Evolutionary conservation across 2,113 vertebrate species (phyloP).

Genomic region (Symphodus melops): DNA sequence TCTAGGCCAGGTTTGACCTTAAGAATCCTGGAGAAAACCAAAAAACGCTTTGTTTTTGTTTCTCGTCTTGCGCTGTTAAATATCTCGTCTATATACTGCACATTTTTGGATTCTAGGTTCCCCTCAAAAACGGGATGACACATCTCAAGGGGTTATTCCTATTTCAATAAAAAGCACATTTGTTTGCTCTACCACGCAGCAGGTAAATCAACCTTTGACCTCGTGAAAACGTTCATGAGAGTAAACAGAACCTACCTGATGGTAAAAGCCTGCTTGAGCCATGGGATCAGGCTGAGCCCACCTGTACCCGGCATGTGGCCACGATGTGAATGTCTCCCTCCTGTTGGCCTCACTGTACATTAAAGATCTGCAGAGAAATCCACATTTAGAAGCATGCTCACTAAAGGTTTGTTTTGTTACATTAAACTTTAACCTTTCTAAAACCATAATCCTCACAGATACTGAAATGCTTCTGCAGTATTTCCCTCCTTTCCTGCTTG

Average conservation of each 20-base stretch:
- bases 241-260: conserved; percentile 87
- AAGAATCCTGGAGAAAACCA: too few relatives aligned
- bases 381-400: not conserved
- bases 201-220: not conserved
- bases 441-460: not conserved
- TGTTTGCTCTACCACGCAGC: not conserved
- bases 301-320: conserved; percentile 97
- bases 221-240: not conserved
- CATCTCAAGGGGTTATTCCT: too few relatives aligned
- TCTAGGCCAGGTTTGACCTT: not conserved
- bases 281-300: conserved; percentile 99
- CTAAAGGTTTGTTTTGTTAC: not conserved
- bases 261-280: conserved; percentile 99
- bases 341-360: conserved; percentile 99
- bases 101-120: too few relatives aligned
- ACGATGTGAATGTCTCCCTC: conserved; percentile 98
- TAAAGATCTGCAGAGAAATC: conserved; percentile 85
- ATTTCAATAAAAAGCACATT: not conserved
- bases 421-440: not conserved
- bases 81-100: too few relatives aligned
- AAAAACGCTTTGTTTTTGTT: too few relatives aligned
- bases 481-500: too few relatives aligned
- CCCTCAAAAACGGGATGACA: too few relatives aligned
- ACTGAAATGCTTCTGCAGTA: not conserved
- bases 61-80: too few relatives aligned